These are phyloP conservation scores for Saturnia pavonia DNA, from an alignment of 2,888 invertebrate species.

Conservation along the genomic window DNA sequence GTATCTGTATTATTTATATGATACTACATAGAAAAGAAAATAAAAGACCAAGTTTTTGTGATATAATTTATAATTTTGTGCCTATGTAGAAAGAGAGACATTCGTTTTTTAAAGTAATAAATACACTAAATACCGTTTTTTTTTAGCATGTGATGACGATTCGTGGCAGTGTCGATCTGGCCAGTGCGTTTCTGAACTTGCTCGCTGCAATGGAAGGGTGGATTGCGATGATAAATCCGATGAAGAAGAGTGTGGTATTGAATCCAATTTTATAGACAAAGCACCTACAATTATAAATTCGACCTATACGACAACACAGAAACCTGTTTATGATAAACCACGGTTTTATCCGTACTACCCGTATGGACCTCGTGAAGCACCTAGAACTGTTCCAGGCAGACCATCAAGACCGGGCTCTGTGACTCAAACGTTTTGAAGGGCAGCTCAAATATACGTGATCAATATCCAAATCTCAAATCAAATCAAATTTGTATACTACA, in stretches of 20 bases:
- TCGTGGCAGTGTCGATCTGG: conserved; percentile 87
- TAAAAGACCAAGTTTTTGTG: too few species aligned
- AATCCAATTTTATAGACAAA: background rate
- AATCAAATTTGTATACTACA: too few species aligned
- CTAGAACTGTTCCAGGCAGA: background rate
- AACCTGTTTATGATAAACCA: too few species aligned
- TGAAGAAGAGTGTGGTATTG: conserved; percentile 82
- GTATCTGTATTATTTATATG: too few species aligned
- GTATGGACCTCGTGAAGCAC: background rate
- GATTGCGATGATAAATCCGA: conserved; percentile 87
- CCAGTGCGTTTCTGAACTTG: conserved; percentile 83
- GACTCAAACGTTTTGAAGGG: background rate
- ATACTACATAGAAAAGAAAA: too few species aligned
- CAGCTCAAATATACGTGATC: too few species aligned
- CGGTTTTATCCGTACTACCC: too few species aligned
- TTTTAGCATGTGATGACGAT: conserved; percentile 82
- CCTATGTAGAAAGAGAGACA: background rate
- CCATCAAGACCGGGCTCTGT: background rate
- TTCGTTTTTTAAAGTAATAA: background rate
- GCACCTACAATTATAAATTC: background rate
- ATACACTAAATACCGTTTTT: background rate
- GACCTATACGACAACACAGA: conserved; percentile 5
- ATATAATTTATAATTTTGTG: too few species aligned
- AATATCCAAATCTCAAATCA: too few species aligned
- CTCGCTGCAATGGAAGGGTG: conserved; percentile 83